phyloP scores from a whole-genome alignment of 2,888 invertebrate genomes.

The Orthosia incerta region DNA sequence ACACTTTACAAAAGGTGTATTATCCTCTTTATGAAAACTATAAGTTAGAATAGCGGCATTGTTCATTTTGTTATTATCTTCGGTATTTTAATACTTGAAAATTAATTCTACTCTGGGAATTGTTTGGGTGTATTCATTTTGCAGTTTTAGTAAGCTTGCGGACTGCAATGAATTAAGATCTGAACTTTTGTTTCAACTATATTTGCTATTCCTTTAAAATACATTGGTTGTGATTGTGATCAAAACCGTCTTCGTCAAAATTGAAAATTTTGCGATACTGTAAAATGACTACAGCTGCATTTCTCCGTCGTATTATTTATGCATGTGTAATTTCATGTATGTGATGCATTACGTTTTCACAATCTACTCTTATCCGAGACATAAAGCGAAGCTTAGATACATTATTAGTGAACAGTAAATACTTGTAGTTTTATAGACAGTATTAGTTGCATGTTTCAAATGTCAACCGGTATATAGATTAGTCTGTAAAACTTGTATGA shows the following conservation, averaged over 20 bases:
- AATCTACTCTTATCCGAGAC: background rate
- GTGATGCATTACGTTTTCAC: background rate
- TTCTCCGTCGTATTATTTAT: background rate
- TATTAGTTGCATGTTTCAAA: slow-evolving; percentile 12
- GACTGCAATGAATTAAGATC: background rate
- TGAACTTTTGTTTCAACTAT: background rate
- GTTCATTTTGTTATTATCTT: slow-evolving; percentile 40
- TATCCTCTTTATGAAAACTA: slow-evolving; percentile 53
- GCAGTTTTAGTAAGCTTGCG: background rate
- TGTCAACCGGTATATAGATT: background rate
- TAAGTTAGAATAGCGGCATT: slow-evolving; percentile 38
- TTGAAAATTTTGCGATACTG: background rate
- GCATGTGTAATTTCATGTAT: background rate
- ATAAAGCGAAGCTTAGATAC: background rate
- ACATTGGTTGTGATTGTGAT: no score
- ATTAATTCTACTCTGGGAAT: slow-evolving; percentile 11
- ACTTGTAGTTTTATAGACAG: background rate
- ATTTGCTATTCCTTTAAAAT: no score
- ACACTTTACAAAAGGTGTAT: slow-evolving; percentile 54
- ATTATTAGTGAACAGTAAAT: background rate
- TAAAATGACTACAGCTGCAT: background rate
- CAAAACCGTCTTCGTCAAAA: background rate
- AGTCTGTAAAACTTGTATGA: background rate
- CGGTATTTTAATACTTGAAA: slow-evolving; percentile 27
- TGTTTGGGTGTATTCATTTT: slow-evolving; percentile 10